Evolutionary conservation across 1,140 invertebrate genomes (phyloP), one percentile per base, ranked within the genome.

Genomic region (Doryteuthis pealeii): DNA sequence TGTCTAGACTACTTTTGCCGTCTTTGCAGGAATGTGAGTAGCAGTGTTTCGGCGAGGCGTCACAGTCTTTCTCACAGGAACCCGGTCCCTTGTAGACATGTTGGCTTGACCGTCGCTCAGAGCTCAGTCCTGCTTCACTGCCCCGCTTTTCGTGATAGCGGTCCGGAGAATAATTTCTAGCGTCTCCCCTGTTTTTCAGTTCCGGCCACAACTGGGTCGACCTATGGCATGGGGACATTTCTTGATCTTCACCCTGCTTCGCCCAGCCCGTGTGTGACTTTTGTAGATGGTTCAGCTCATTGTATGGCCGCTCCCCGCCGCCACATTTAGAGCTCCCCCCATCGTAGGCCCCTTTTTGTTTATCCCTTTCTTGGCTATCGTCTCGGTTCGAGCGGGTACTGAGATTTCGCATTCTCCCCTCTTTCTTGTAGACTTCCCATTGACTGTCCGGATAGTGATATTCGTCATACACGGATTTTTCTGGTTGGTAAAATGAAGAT

Each of bases 361-460:
- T 62, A 5, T 62, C 54, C 26, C 54, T 8, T n/a, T 62, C 54
- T 22, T n/a, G 26, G 18, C 54, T 62, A 22, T 62, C 54, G 26
- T 62, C 54, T 12, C 54, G 18, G 18, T 62, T 62, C 26, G 54
- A 62, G 6, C 54, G 12, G 10, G 10, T 62, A 18, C 54, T 62
- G 10, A 22, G 18, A 18, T 62, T 62, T 5, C 54, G 54, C 54
- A 62, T 62, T 28, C 54, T 62, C 26, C 54, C 54, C 26, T 62
- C 54, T 62, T 62, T 62, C 54, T 62, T 62, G 54, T 62, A 62
- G 5, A 62, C 22, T 18, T 62, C 54, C 54, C 54, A 62, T 18
- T 62, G 54, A 18, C 54, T 62, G 18, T 62, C 54, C 0, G 54
- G 54, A 28, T 62, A 62, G 18, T 62, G 54, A 22, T 62, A 62